Evolutionary conservation across 23 tunicate species (phyloP), one percentile per base, ranked within the genome.

Genomic region (Clavelina lepadiformis): DNA sequence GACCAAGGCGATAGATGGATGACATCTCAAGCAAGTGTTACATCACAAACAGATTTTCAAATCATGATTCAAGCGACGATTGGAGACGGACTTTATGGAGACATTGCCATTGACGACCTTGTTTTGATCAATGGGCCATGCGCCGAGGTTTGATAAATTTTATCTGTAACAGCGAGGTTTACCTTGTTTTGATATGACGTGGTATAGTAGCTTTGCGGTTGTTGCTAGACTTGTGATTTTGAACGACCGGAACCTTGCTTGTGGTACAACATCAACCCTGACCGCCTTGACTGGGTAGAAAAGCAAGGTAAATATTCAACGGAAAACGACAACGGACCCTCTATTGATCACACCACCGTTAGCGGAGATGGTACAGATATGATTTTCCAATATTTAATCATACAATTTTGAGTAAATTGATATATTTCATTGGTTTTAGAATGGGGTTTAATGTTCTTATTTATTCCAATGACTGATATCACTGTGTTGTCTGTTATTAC

Each of bases 81-180:
- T 0, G 91, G 91, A 1, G 21, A 75, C 29, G 38, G 59, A 47
- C 74, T 49, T 45, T 65, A 52, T 46, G 91, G 91, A 13, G 91
- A 82, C 58, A 82, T 82, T 57, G 79, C 91, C 6, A 74, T 82
- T 26, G 91, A 82, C 49, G 91, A 82, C 50, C 20, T 82, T 31
- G 18, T 57, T 22, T 26, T 82, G 2, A 25, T 73, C 5, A 51
- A 82, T 50, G 84, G 79, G 3, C 55, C 62, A 3, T 82, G 91
- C 66, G 66, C 44, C 26, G 51, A 56, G 74, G 91, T 82, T n/a
- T n/a, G n/a, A n/a, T n/a, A n/a, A n/a, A n/a, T n/a, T n/a, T n/a
- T n/a, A n/a, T n/a, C n/a, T n/a, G n/a, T n/a, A n/a, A n/a, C n/a
- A n/a, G n/a, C n/a, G n/a, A n/a, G n/a, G n/a, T n/a, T n/a, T n/a